Conservation (phyloP, 1,140 invertebrate genomes). For the Gonatopus flavifemur region DNA sequence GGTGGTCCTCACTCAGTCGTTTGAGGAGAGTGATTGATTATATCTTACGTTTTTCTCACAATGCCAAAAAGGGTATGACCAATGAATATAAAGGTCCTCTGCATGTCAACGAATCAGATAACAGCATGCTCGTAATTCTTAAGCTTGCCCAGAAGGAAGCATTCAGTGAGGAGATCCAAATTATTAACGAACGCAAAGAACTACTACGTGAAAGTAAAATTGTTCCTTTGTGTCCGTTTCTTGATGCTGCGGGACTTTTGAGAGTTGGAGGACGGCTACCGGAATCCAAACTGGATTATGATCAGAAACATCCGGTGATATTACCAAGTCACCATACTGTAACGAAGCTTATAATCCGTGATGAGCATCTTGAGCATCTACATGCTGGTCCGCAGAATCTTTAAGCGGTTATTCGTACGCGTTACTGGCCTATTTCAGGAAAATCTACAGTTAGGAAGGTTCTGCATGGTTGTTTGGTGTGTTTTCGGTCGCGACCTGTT, state of each 20-base stretch:
- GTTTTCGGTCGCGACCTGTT: not conserved
- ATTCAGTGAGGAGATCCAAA: not conserved
- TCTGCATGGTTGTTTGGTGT: not conserved
- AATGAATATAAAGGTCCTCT: not conserved
- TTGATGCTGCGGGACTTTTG: not conserved
- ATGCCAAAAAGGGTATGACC: not conserved
- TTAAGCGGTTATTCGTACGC: not conserved
- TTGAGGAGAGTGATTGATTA: too few relatives aligned
- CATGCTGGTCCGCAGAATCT: not conserved
- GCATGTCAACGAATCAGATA: not conserved
- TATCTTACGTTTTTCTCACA: too few relatives aligned
- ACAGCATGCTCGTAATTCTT: not conserved
- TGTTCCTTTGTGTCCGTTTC: not conserved
- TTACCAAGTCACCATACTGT: not conserved
- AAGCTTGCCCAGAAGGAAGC: not conserved
- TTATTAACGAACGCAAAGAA: not conserved
- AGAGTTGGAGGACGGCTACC: not conserved
- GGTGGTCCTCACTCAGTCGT: too few relatives aligned
- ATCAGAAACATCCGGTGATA: too few relatives aligned
- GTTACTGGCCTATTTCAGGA: not conserved
- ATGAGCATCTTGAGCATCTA: not conserved
- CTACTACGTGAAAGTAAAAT: not conserved
- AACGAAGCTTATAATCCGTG: not conserved
- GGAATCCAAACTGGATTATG: not conserved
- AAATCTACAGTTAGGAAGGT: not conserved